A percentile compares a stretch with the other conserved stretches of the same genome.
These are phyloP conservation scores for Acanthochromis polyacanthus DNA, from an alignment of 2,113 vertebrate species.

Conservation along the genomic window DNA sequence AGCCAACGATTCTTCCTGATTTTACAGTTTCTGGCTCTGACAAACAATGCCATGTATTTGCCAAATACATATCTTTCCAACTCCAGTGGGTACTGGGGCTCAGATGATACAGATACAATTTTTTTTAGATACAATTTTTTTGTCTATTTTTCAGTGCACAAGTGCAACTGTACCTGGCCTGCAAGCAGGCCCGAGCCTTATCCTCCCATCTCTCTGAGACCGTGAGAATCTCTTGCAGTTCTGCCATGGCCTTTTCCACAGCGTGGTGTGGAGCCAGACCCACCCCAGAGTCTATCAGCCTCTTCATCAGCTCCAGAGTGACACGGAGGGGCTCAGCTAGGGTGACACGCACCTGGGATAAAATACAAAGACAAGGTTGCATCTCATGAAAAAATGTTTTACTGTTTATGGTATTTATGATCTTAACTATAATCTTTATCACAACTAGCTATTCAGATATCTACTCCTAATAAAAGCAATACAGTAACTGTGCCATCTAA, in stretches of 20 bases:
- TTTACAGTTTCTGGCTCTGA: too few relatives aligned
- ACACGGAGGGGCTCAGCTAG: constrained; percentile 94
- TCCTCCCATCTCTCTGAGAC: constrained; percentile 98
- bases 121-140: too few relatives aligned
- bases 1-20: too few relatives aligned
- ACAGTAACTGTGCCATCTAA: background rate
- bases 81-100: too few relatives aligned
- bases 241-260: constrained; percentile 98
- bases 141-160: too few relatives aligned
- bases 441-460: too few relatives aligned
- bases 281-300: constrained; percentile 95
- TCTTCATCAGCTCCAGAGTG: constrained; percentile 97
- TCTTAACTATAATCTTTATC: background rate
- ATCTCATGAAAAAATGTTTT: background rate
- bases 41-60: too few relatives aligned
- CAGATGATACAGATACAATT: too few relatives aligned
- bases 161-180: constrained; percentile 89
- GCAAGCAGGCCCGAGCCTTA: constrained; percentile 94
- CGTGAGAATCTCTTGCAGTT: constrained; percentile 96
- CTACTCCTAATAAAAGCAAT: background rate
- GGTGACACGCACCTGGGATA: constrained; percentile 86
- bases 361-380: background rate
- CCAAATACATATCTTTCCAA: too few relatives aligned
- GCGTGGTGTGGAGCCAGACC: constrained; percentile 96
- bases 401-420: background rate